Evolutionary conservation across 1,140 invertebrate species (phyloP), one percentile per base, ranked within the genome.

Genomic region (Cyclina sinensis): DNA sequence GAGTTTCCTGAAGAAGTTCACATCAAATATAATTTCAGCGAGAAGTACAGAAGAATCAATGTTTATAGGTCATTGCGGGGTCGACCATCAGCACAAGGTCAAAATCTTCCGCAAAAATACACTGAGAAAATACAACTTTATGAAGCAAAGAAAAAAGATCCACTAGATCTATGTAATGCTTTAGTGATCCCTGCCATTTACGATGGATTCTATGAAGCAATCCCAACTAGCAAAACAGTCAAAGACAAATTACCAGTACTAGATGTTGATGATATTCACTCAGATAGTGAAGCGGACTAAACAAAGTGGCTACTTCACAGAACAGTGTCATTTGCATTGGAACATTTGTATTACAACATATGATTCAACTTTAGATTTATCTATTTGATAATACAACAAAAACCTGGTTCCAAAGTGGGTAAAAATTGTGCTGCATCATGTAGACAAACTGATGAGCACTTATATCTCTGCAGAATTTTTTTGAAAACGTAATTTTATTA

Each of bases 61-160:
- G 24, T 81, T 1, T 14, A n/a, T n/a, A n/a, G 51, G 35, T 27
- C 78, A 62, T 12, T 39, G 37, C 18, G 57, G 32, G 30, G 51
- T 35, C 24, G 35, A 35, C 27, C 57, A 37, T 32, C 51, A 16
- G 57, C 21, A 18, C 51, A 12, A 7, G 18, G 51, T 54, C 51
- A 54, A 54, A 18, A 54, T 54, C 51, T 54, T n/a, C 27, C 24
- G 4, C 1, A 16, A 37, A 81, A 81, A 81, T 57, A 59, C 57
- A 27, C 32, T 18, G 32, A 57, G 37, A 81, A 81, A 39, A 18
- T 81, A 37, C 78, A 48, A 59, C 35, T 81, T 37, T 81, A 51
- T 5, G 24, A 30, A 59, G 54, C 78, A 57, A 81, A 81, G 43
- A 81, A 81, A 32, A 39, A 57, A 59, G 78, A 81, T 62, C 37